Evolutionary conservation across 53 echinoderm and acorn worm genomes (phyloP).

Genomic region (Pentamera pediparva): DNA sequence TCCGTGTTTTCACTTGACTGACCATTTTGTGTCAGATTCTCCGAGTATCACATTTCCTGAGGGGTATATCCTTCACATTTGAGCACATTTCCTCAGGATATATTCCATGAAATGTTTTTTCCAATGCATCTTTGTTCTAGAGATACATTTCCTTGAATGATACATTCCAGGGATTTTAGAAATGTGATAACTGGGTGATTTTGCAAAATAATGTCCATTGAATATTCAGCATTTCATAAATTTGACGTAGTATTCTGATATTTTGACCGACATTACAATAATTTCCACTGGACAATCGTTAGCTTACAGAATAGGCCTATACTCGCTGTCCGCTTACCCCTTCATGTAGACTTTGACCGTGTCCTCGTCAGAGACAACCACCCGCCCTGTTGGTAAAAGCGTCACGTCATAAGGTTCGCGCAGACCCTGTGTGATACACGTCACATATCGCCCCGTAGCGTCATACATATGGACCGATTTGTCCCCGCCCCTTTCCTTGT

Average conservation of each 20-base stretch:
- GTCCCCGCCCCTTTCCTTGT: slow-evolving; percentile 84
- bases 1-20: slow-evolving; percentile 56
- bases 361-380: slow-evolving; percentile 79
- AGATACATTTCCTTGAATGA: too few relatives aligned
- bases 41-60: neutral
- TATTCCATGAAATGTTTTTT: too few relatives aligned
- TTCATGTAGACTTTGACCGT: slow-evolving; percentile 61
- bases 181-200: too few relatives aligned
- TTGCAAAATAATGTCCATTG: too few relatives aligned
- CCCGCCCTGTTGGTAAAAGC: slow-evolving; percentile 59
- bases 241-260: neutral
- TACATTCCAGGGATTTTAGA: too few relatives aligned
- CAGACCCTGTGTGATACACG: slow-evolving; percentile 61
- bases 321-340: neutral
- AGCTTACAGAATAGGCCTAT: too few relatives aligned
- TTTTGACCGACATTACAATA: neutral
- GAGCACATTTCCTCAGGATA: too few relatives aligned
- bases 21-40: neutral
- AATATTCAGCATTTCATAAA: too few relatives aligned
- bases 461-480: slow-evolving; percentile 80
- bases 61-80: too few relatives aligned
- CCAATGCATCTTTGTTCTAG: too few relatives aligned
- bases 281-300: too few relatives aligned
- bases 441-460: slow-evolving; percentile 57
- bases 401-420: slow-evolving; percentile 80